Evolutionary conservation across 2,113 vertebrate genomes (phyloP).

Genomic region (Cynoglossus semilaevis): DNA sequence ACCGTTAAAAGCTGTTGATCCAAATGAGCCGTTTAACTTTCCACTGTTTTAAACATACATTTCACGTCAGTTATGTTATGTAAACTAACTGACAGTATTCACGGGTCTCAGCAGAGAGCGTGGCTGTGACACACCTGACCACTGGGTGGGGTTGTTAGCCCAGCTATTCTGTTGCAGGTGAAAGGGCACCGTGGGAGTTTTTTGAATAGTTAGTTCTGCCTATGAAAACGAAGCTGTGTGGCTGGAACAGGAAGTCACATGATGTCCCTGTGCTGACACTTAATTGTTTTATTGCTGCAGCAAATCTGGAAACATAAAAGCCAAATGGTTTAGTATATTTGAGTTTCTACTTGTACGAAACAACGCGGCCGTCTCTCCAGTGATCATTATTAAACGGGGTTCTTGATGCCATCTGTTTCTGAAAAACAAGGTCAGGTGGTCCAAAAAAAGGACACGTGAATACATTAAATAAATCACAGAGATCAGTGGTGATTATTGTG

Average conservation of each 20-base stretch:
- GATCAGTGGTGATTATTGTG: conserved; percentile 65
- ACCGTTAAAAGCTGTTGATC: not conserved
- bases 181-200: conserved; percentile 48
- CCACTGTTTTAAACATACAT: too few relatives aligned
- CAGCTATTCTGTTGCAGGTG: conserved; percentile 63
- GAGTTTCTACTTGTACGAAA: conserved; percentile 37
- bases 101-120: not conserved
- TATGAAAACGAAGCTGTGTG: conserved; percentile 5
- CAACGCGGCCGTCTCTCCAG: conserved; percentile 28
- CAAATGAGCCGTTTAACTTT: not conserved
- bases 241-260: conserved; percentile 7
- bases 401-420: conserved; percentile 56
- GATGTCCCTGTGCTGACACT: not conserved
- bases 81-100: conserved; percentile 9
- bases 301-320: conserved; percentile 28
- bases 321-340: conserved; percentile 48
- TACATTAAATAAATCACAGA: conserved; percentile 53
- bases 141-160: conserved; percentile 72
- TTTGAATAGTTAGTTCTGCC: conserved; percentile 2
- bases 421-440: conserved; percentile 54
- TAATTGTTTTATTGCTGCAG: conserved; percentile 25
- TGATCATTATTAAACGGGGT: conserved; percentile 50
- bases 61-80: too few relatives aligned
- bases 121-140: conserved; percentile 61
- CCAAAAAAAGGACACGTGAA: conserved; percentile 61